phyloP scores from a whole-genome alignment of 2,113 vertebrate genomes.

The Corydoras sp. region DNA sequence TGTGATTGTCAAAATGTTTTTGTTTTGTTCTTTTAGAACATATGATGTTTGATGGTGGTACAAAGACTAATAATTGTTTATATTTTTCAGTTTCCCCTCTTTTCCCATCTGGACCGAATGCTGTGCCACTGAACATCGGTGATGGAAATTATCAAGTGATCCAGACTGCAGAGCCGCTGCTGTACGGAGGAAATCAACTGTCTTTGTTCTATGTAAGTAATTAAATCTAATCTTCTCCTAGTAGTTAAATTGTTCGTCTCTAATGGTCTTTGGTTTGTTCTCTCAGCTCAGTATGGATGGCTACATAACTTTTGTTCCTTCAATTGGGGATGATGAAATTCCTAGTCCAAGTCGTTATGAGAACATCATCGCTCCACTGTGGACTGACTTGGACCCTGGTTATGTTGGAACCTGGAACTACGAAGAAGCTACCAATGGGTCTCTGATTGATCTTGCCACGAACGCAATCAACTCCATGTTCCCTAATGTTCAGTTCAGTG shows the following conservation, averaged over 20 bases:
- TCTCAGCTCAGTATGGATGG: too few relatives aligned
- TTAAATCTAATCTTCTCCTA: not conserved
- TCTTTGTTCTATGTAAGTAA: not conserved
- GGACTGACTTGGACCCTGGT: too few relatives aligned
- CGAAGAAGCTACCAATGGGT: slow-evolving; percentile 8
- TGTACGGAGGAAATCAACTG: not conserved
- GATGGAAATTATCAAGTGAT: not conserved
- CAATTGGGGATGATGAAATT: too few relatives aligned
- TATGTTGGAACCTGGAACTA: not conserved
- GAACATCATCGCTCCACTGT: too few relatives aligned
- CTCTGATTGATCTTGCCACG: slow-evolving; percentile 2
- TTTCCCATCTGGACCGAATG: not conserved
- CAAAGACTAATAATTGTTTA: not conserved
- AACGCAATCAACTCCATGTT: slow-evolving; percentile 8
- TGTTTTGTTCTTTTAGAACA: too few relatives aligned
- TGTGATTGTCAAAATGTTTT: too few relatives aligned
- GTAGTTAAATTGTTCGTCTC: too few relatives aligned
- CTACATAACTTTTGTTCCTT: too few relatives aligned
- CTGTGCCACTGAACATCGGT: not conserved
- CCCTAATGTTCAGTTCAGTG: not conserved
- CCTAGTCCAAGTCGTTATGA: too few relatives aligned
- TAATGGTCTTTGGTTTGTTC: not conserved
- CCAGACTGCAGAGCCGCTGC: not conserved
- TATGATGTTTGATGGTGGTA: too few relatives aligned
- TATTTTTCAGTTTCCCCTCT: not conserved